Evolutionary conservation across 2,888 invertebrate genomes (phyloP), one percentile per base, ranked within the genome.

Genomic region (Agrenia bidenticulata): DNA sequence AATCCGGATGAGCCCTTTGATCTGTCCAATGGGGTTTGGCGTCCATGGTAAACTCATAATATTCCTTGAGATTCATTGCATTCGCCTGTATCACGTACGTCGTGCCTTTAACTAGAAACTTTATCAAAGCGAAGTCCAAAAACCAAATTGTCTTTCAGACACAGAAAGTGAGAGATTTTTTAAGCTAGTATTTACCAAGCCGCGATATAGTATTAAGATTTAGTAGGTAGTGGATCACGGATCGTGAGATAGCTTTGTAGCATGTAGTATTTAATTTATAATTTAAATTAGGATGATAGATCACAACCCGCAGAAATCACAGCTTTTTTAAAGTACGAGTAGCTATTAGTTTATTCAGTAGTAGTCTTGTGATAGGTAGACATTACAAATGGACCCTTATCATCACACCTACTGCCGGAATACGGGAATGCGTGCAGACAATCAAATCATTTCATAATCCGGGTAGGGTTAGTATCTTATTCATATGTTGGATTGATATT

Each of bases 11-110:
- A 74, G 45, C 76, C 74, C 9, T 72, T 75, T 53, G 75, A 76
- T 65, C 66, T 76, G 17, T 76, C 76, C 26, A 72, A 68, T 37
- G 69, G 65, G 37, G 68, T 69, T 54, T 76, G 76, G 76, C 66
- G 76, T 62, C 76, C 76, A 26, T 76, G 76, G 76, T 76, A 68
- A 74, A 64, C n/a, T 13, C 54, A n/a, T n/a, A n/a, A n/a, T n/a
- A n/a, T n/a, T 13, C 27, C 15, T 45, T 45, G 9, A 17, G 5
- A 5, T 45, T 15, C 15, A 15, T 45, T 15, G n/a, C 45, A 45
- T 19, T 45, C 45, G 15, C 19, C n/a, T 45, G 32, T 32, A 32
- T 32, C 32, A 32, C 32, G 11, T 11, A 4, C 45, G n/a, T 24
- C 15, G 32, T 54, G 26, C 54, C 24, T 53, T 41, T 32, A 57